Conservation (phyloP, 37 sponge, comb jelly and placozoan species). For the Ephydatia muelleri region DNA sequence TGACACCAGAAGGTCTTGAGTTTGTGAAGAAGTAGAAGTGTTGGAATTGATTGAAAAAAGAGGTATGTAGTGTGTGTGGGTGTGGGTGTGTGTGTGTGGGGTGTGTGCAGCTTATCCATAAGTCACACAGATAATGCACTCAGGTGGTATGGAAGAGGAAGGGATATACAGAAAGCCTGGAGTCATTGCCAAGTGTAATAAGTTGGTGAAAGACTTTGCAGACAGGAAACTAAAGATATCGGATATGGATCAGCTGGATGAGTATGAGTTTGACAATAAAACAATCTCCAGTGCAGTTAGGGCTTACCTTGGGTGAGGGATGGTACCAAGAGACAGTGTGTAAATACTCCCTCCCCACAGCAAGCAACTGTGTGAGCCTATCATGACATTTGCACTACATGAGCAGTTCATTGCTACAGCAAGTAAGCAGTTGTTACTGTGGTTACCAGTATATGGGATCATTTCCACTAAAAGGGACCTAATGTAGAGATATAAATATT, state of each 20-base stretch:
- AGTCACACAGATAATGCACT: too few species aligned
- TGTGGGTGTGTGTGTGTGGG: too few species aligned
- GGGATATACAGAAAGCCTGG: constrained; percentile 94
- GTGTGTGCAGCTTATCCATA: too few species aligned
- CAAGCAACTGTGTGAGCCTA: constrained; percentile 78
- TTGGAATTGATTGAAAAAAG: constrained; percentile 65
- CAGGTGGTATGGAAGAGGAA: constrained; percentile 84
- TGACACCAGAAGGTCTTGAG: constrained; percentile 21
- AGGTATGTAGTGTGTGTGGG: constrained; percentile 50
- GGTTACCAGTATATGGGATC: too few species aligned
- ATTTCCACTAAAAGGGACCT: too few species aligned
- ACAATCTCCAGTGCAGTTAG: constrained; percentile 90
- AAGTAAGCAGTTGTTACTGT: constrained; percentile 45
- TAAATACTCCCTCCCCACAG: constrained; percentile 4
- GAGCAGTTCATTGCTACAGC: constrained; percentile 73
- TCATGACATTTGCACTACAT: constrained; percentile 80
- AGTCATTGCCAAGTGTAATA: constrained; percentile 70
- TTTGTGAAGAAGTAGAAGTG: constrained; percentile 83
- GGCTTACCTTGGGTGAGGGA: constrained; percentile 61
- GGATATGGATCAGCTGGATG: constrained; percentile 48
- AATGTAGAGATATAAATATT: too few species aligned
- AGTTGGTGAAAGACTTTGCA: constrained; percentile 66
- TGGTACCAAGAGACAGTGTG: not conserved
- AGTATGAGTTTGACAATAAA: constrained; percentile 82
- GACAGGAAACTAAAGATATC: constrained; percentile 49